These are phyloP conservation scores for Zelleria hepariella DNA, from an alignment of 2,888 invertebrate genomes.

Conservation along the genomic window DNA sequence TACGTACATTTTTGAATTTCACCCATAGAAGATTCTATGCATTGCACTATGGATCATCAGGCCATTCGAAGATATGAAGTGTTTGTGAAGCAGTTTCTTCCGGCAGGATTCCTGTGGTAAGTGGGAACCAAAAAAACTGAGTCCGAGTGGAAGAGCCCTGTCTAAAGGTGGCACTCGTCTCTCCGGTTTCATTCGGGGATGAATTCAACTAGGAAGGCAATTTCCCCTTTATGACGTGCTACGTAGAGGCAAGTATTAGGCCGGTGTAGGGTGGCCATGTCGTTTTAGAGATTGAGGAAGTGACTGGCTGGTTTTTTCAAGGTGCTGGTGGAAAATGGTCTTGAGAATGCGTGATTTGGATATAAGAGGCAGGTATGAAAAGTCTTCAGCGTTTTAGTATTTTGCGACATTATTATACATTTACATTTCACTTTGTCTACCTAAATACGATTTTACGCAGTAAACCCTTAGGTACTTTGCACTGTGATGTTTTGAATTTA, in stretches of 20 bases:
- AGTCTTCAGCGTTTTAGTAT: neutral
- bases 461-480: too few species aligned
- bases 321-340: neutral
- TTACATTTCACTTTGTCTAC: too few species aligned
- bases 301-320: neutral
- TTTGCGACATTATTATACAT: too few species aligned
- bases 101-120: too few species aligned
- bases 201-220: slow-evolving; percentile 66
- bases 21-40: too few species aligned
- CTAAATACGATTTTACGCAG: too few species aligned
- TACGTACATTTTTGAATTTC: too few species aligned
- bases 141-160: neutral
- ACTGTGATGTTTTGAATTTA: too few species aligned
- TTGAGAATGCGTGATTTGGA: neutral
- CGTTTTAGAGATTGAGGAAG: neutral
- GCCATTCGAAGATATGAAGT: too few species aligned
- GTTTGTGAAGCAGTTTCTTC: too few species aligned
- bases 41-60: too few species aligned
- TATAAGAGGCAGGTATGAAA: neutral
- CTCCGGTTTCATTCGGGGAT: slow-evolving; percentile 29
- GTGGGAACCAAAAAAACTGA: neutral
- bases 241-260: slow-evolving; percentile 39
- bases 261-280: slow-evolving; percentile 29
- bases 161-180: slow-evolving; percentile 27
- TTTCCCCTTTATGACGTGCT: slow-evolving; percentile 59